Base-by-base conservation (phyloP, 2,888 invertebrate genomes). In the Emmelina monodactyla region DNA sequence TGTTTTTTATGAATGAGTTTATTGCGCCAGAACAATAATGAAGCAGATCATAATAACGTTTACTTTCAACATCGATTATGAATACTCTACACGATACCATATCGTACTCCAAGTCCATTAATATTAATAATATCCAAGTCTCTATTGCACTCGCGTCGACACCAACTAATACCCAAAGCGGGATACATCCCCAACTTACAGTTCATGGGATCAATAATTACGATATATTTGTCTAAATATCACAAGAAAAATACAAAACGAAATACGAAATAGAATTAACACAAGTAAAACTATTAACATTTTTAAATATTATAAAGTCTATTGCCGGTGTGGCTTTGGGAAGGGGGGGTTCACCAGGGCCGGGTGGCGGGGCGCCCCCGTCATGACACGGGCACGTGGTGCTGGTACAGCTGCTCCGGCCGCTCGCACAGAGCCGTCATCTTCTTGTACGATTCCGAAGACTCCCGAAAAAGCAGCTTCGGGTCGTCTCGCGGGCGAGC, bases 31-130 rank as follows among this genome's bases (percentile, higher is more conserved):
- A 78, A 79, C 78, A 78, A 73, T 75, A 75, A 72, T 76, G 78
- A 78, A 78, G 78, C 79, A 66, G 75, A 73, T 76, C 76, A 73
- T 70, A 55, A 70, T 69, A 78, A 80, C 79, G 73, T 69, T 78
- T 76, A 80, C 72, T 80, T 76, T 80, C 79, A 80, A 81, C 80
- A 80, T 78, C 76, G 63, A 80, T 76, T 79, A 78, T 66, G 65
- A 71, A 64, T 68, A 70, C 56, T 71, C 68, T 76, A 76, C 76
- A 70, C 73, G 71, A 68, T 66, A 70, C 52, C 59, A 66, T 61
- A 61, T 62, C 68, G 68, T 60, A 66, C 64, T 52, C 57, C 61
- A 47, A 61, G 57, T 63, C 62, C 62, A 71, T 69, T 67, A 67
- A 70, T 67, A 70, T 70, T 71, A 67, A 69, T 64, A 67, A 70